These are phyloP conservation scores for Andrena chrysosceles DNA, from an alignment of 2,888 invertebrate genomes.

Conservation along the genomic window DNA sequence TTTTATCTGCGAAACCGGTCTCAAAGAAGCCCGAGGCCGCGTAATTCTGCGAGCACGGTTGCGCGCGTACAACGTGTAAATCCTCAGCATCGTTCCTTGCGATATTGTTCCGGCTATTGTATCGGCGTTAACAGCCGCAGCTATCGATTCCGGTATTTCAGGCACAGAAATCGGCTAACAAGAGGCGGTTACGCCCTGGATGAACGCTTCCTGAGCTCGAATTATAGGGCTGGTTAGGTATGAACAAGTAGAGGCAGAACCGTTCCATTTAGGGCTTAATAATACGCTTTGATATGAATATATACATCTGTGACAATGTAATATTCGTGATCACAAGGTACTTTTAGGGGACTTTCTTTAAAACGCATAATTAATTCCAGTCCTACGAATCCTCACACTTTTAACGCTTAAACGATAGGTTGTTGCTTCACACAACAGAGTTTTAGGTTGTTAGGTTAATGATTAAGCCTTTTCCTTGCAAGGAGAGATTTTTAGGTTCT, in stretches of 20 bases:
- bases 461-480: not conserved
- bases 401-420: not conserved
- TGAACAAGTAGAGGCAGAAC: not conserved
- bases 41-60: slow-evolving; percentile 27
- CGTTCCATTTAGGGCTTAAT: not conserved
- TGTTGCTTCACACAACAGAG: not conserved
- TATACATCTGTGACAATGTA: not conserved
- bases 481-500: not conserved
- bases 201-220: not conserved
- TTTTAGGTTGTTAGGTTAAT: not conserved
- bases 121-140: slow-evolving; percentile 24
- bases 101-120: slow-evolving; percentile 35
- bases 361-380: not conserved
- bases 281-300: not conserved
- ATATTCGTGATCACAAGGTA: not conserved
- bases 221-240: not conserved
- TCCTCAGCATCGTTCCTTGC: slow-evolving; percentile 20
- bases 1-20: slow-evolving; percentile 29
- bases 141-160: slow-evolving; percentile 3
- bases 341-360: not conserved
- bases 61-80: slow-evolving; percentile 29
- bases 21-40: slow-evolving; percentile 29
- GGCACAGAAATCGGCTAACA: slow-evolving; percentile 20
- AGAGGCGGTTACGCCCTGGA: not conserved
- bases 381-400: not conserved